Conservation (phyloP, 2,797 vertebrate species). For the Aphelocoma californica region DNA sequence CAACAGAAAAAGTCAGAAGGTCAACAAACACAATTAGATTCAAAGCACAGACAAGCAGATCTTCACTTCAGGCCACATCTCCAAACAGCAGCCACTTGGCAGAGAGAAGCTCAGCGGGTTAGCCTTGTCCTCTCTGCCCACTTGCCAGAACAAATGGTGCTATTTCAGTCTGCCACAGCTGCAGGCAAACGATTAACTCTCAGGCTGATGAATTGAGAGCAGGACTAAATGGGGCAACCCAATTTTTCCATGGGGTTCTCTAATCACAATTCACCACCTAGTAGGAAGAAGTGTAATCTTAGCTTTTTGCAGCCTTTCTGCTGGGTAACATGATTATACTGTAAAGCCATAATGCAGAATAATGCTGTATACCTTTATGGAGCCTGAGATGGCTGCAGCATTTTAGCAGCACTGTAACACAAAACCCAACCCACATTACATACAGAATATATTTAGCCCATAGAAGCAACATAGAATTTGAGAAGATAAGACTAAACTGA, state of each 20-base stretch:
- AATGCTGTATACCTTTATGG: not conserved
- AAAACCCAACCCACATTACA: not conserved
- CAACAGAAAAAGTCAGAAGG: not conserved
- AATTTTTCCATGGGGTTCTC: not conserved
- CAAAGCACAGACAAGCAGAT: conserved; percentile 12
- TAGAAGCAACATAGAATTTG: not conserved
- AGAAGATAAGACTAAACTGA: not conserved
- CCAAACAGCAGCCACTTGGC: conserved; percentile 4
- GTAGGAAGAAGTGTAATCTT: not conserved
- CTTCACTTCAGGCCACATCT: conserved; percentile 4
- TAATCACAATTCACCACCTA: conserved; percentile 33
- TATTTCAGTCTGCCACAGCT: not conserved
- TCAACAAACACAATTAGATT: not conserved
- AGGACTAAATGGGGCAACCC: conserved; percentile 32
- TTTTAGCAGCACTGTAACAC: not conserved
- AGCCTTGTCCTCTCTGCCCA: conserved; percentile 19
- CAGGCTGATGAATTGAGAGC: conserved; percentile 35
- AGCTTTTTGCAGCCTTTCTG: conserved; percentile 15
- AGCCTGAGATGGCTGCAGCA: not conserved
- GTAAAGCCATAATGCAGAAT: not conserved
- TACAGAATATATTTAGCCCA: not conserved
- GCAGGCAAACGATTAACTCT: conserved; percentile 31
- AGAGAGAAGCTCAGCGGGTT: conserved; percentile 35
- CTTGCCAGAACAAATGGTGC: conserved; percentile 38
- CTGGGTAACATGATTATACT: not conserved